Evolutionary conservation across 1,140 invertebrate species (phyloP), one percentile per base, ranked within the genome.

Genomic region (Drosophila novamexicana): DNA sequence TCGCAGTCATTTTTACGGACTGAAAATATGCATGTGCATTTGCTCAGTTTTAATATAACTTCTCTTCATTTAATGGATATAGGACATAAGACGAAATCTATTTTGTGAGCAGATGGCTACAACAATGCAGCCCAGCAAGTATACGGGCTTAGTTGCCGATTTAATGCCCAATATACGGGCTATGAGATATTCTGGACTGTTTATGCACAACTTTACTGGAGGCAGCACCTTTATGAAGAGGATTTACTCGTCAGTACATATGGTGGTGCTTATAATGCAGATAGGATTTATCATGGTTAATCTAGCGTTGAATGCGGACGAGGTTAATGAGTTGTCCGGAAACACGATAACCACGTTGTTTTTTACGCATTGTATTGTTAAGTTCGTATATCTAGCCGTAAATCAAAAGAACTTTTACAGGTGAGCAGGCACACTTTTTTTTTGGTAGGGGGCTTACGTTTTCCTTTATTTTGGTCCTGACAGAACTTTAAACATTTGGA

Each of bases 331-430:
- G 90, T 92, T 97, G 49, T 96, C 96, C 0, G 96, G 96, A 1
- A 96, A 96, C 71, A 96, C 96, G 14, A 96, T 97, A 40, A 97
- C 96, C 0, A 94, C 96, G 2, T 93, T 97, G 6, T 97, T 97
- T 92, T 97, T 97, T 91, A 94, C 95, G 0, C 96, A 97, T 81
- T 94, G 95, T 45, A 92, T 97, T 10, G 96, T 96, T 9, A 97
- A 97, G 90, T 92, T 95, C 42, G 67, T 95, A 7, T 97, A 96
- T 81, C 95, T 97, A 78, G 96, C 95, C 0, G 77, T 96, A 1
- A 94, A 95, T 50, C 95, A 95, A 6, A 96, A 96, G 86, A 93
- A 95, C 14, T 97, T 97, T 82, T 97, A 97, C 90, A 94, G 94
- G 95, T 95, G 79, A 93, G 83, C 72, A 22, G 1, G 14, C 8